These are phyloP conservation scores for Poeciliopsis turrubarensis DNA, from an alignment of 2,113 vertebrate genomes.

Conservation along the genomic window DNA sequence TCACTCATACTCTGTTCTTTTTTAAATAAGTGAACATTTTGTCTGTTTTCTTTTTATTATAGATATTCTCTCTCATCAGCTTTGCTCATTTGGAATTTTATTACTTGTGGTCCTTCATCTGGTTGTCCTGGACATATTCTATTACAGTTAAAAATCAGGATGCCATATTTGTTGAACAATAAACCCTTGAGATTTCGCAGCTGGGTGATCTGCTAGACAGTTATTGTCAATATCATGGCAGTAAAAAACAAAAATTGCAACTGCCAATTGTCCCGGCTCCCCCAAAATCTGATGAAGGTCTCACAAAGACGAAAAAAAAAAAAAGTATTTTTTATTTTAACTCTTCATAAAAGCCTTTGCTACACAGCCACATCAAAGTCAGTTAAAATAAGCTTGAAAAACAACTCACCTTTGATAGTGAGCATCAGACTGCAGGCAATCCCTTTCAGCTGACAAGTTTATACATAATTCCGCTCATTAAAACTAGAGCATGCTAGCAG, in stretches of 20 bases:
- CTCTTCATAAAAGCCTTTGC: slow-evolving; percentile 49
- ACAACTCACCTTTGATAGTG: slow-evolving; percentile 83
- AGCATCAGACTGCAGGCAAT: slow-evolving; percentile 85
- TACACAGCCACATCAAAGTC: slow-evolving; percentile 64
- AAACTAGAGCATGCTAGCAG: slow-evolving; percentile 83
- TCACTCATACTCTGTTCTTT: no score
- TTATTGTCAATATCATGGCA: slow-evolving; percentile 32
- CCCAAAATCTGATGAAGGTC: slow-evolving; percentile 28
- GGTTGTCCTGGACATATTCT: background rate
- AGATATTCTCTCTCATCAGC: background rate
- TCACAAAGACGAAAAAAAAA: slow-evolving; percentile 41
- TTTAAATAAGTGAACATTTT: no score
- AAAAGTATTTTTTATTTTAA: slow-evolving; percentile 47
- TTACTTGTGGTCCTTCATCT: background rate
- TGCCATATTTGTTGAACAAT: slow-evolving; percentile 42
- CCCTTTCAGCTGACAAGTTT: slow-evolving; percentile 89
- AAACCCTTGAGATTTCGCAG: slow-evolving; percentile 44
- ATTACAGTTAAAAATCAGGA: slow-evolving; percentile 23
- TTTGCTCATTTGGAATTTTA: background rate
- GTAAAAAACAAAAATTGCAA: slow-evolving; percentile 49
- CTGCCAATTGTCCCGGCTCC: slow-evolving; percentile 51
- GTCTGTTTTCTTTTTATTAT: background rate
- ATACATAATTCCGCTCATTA: slow-evolving; percentile 95
- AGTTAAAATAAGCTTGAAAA: slow-evolving; percentile 48
- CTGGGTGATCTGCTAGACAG: slow-evolving; percentile 42